Conservation (phyloP, 2,113 vertebrate genomes). For the Tetrao urogallus region DNA sequence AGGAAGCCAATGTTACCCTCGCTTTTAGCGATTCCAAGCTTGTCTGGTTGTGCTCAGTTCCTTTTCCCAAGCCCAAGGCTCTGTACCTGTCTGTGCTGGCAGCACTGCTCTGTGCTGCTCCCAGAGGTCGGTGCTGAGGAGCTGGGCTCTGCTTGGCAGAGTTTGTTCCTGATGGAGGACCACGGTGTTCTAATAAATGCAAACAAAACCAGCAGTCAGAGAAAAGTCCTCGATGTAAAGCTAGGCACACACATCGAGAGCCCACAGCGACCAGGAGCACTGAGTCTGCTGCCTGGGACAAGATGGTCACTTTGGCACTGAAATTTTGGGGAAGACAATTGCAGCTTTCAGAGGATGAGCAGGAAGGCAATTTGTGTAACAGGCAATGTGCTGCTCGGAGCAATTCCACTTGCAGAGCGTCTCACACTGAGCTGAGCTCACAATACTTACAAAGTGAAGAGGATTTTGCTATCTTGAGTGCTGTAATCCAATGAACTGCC, state of each 20-base stretch:
- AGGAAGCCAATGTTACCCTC: not conserved
- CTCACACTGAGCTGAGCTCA: rapidly evolving
- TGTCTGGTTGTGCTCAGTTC: not conserved
- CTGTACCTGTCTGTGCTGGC: constrained; percentile 69
- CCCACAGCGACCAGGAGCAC: rapidly evolving
- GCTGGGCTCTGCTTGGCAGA: constrained; percentile 94
- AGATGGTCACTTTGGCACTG: not conserved
- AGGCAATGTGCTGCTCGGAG: not conserved
- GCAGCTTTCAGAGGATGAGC: not conserved
- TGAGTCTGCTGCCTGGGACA: not conserved
- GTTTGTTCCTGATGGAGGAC: constrained; percentile 92
- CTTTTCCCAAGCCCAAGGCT: constrained; percentile 12
- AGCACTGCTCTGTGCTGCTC: constrained; percentile 78
- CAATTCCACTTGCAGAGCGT: rapidly evolving
- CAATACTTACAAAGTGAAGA: rapidly evolving
- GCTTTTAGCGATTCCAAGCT: not conserved
- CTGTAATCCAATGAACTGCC: too few relatives aligned
- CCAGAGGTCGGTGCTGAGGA: constrained; percentile 86
- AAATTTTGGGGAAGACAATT: not conserved
- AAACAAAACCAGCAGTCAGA: not conserved
- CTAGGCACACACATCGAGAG: rapidly evolving
- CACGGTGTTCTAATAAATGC: constrained; percentile 82
- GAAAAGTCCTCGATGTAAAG: not conserved
- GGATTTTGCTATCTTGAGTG: not conserved
- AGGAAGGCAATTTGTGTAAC: not conserved